phyloP scores from a whole-genome alignment of 2,797 vertebrate species.

The Clarias laeviceps region DNA sequence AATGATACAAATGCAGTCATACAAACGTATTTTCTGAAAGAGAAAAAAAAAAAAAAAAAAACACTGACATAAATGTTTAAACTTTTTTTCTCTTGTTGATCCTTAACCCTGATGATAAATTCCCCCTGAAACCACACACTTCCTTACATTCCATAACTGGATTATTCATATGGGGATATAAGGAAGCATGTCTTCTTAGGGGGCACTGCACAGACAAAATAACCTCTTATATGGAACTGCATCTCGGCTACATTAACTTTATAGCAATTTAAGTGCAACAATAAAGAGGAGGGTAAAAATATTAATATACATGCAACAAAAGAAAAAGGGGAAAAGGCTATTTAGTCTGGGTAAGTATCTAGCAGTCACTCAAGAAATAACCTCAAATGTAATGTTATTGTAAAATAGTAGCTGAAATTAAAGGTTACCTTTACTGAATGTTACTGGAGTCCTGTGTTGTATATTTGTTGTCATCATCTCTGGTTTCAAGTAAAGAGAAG shows the following conservation, averaged over 20 bases:
- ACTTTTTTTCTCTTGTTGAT: background rate
- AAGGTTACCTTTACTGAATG: slow-evolving; percentile 39
- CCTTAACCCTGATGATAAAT: slow-evolving; percentile 46
- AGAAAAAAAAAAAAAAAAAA: background rate
- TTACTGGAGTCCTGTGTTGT: background rate
- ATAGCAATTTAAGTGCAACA: slow-evolving; percentile 61
- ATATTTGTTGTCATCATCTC: background rate
- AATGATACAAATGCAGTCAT: background rate
- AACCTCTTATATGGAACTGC: slow-evolving; percentile 67
- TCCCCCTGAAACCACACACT: slow-evolving; percentile 97
- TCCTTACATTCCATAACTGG: slow-evolving; percentile 99
- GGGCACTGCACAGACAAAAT: slow-evolving; percentile 67
- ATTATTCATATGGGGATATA: slow-evolving; percentile 98
- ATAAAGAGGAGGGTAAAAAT: no score
- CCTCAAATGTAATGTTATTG: background rate
- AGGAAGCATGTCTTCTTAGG: slow-evolving; percentile 96
- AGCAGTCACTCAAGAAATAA: background rate
- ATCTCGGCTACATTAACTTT: slow-evolving; percentile 50
- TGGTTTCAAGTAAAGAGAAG: background rate
- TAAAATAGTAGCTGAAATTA: background rate
- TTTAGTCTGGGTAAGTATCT: background rate
- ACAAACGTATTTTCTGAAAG: no score
- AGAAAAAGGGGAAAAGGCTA: background rate
- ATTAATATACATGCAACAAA: background rate
- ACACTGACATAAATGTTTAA: background rate